Conservation (phyloP, 2,888 invertebrate species). For the Tetranychus truncatus region DNA sequence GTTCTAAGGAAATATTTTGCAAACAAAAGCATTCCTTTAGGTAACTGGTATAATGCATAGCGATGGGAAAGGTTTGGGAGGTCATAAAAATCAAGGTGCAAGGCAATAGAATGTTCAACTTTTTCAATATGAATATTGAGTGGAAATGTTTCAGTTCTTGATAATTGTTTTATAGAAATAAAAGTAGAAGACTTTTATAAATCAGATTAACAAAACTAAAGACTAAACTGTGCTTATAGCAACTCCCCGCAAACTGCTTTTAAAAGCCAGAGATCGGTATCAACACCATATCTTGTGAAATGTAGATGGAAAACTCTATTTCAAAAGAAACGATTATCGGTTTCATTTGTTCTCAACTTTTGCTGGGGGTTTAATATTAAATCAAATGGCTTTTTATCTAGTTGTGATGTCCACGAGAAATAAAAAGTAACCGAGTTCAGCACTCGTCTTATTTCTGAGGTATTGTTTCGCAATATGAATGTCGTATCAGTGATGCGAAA, state of each 20-base stretch:
- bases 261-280: constrained; percentile 73
- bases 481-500: constrained; percentile 82
- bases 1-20: no score
- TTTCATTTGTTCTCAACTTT: constrained; percentile 52
- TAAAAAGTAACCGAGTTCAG: constrained; percentile 97
- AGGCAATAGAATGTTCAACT: no score
- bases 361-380: constrained; percentile 85
- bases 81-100: no score
- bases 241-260: constrained; percentile 94
- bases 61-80: no score
- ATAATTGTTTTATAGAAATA: no score
- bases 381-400: constrained; percentile 47
- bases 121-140: no score
- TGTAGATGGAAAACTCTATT: constrained; percentile 88
- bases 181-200: no score
- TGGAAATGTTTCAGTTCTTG: no score
- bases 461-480: constrained; percentile 49
- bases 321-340: constrained; percentile 96
- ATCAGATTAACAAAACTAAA: no score
- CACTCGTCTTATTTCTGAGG: constrained; percentile 37
- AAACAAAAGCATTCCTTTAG: no score
- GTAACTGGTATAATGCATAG: no score
- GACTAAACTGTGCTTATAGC: constrained; percentile 88
- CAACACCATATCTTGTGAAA: constrained; percentile 71
- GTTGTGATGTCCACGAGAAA: constrained; percentile 56